Evolutionary conservation across 2,888 invertebrate genomes (phyloP).

Genomic region (Heterodera filipjevi): DNA sequence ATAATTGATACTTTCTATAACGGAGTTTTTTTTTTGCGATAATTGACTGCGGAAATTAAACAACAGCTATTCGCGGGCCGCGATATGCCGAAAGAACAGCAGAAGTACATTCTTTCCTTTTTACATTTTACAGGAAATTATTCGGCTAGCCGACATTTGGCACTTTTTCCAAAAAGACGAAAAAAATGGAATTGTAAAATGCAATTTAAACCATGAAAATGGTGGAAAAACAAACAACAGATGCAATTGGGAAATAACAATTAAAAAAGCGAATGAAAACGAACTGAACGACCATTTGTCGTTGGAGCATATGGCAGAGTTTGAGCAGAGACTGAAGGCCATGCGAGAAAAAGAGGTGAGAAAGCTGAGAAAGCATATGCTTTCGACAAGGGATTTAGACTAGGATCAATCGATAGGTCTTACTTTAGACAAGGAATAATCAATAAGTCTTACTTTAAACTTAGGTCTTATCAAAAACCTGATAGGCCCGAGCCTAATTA

Average conservation of each 20-base stretch:
- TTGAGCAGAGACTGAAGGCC: conserved; percentile 10
- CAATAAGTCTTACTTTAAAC: no score
- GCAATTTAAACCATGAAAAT: neutral
- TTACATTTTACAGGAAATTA: conserved; percentile 1
- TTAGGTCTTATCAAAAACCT: no score
- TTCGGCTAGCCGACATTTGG: neutral
- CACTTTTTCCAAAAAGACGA: neutral
- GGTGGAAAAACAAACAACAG: neutral
- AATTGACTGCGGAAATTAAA: no score
- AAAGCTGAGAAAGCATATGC: neutral
- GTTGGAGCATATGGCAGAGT: neutral
- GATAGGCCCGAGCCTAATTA: no score
- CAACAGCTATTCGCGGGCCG: no score
- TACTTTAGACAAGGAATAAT: no score
- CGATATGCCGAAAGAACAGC: no score
- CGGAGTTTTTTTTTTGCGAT: no score
- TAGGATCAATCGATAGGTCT: no score
- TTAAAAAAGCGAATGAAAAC: neutral
- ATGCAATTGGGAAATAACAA: neutral
- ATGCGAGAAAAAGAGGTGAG: conserved; percentile 1
- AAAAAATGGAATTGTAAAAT: neutral
- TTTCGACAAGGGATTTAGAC: no score
- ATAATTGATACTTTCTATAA: no score
- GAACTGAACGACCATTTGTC: conserved; percentile 1
- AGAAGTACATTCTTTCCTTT: no score